Conservation (phyloP, 2,113 vertebrate species). For the Dasyurus viverrinus region DNA sequence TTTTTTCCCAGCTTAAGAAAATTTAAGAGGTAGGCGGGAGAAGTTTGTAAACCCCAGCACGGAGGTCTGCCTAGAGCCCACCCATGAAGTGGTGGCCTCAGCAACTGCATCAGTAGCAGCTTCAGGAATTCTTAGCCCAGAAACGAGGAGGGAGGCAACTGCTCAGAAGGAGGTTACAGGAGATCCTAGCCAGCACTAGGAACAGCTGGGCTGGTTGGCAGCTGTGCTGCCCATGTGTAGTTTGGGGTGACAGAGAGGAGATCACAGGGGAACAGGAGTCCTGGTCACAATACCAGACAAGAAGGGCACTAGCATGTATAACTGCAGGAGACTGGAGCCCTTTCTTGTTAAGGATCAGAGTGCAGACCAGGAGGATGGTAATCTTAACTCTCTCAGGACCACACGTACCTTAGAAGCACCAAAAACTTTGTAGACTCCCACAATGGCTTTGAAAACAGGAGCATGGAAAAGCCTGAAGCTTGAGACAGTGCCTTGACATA, state of each 20-base stretch:
- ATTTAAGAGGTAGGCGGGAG: neutral
- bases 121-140: neutral
- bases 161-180: neutral
- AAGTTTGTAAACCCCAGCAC: neutral
- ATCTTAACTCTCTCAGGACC: neutral
- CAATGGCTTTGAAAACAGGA: neutral
- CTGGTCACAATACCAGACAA: neutral
- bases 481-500: neutral
- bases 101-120: neutral
- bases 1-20: neutral
- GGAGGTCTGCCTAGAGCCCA: neutral
- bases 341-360: neutral
- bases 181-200: neutral
- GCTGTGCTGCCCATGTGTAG: neutral
- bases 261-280: neutral
- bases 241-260: neutral
- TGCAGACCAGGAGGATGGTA: neutral
- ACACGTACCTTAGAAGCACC: neutral
- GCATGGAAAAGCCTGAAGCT: neutral
- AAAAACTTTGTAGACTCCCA: neutral
- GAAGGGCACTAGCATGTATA: neutral
- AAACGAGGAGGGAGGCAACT: neutral
- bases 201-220: neutral
- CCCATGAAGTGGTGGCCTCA: neutral
- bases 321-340: neutral